These are phyloP conservation scores for Rhinoraja longicauda DNA, from an alignment of 2,797 vertebrate species.

Conservation along the genomic window DNA sequence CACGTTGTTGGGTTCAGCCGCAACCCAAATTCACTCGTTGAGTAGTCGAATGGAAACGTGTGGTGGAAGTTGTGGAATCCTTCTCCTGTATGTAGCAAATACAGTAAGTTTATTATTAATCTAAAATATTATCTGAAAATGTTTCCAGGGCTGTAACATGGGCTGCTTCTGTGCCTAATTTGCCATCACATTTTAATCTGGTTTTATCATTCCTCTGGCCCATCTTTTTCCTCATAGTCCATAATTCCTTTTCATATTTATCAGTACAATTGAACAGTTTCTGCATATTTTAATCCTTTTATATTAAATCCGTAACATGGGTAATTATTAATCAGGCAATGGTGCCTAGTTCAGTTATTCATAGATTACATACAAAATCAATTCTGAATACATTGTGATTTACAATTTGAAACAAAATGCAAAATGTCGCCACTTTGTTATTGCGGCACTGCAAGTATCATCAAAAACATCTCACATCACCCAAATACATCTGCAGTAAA, in stretches of 20 bases:
- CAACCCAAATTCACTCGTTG: slow-evolving; percentile 66
- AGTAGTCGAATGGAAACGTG: slow-evolving; percentile 71
- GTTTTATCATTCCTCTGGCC: background rate
- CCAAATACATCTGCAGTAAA: background rate
- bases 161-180: background rate
- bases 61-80: slow-evolving; percentile 74
- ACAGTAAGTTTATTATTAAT: background rate
- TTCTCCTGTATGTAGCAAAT: slow-evolving; percentile 62
- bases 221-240: background rate
- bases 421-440: background rate
- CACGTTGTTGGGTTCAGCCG: slow-evolving; percentile 73
- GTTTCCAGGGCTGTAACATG: background rate
- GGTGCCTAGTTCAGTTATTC: background rate
- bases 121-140: background rate
- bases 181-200: background rate
- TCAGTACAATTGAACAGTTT: background rate
- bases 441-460: background rate
- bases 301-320: background rate
- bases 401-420: background rate
- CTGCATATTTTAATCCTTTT: background rate
- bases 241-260: background rate
- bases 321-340: background rate
- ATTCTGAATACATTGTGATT: background rate
- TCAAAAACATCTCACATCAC: background rate
- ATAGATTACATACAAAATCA: background rate